These are phyloP conservation scores for Lampropteryx suffumata DNA, from an alignment of 2,888 invertebrate genomes.

Conservation along the genomic window DNA sequence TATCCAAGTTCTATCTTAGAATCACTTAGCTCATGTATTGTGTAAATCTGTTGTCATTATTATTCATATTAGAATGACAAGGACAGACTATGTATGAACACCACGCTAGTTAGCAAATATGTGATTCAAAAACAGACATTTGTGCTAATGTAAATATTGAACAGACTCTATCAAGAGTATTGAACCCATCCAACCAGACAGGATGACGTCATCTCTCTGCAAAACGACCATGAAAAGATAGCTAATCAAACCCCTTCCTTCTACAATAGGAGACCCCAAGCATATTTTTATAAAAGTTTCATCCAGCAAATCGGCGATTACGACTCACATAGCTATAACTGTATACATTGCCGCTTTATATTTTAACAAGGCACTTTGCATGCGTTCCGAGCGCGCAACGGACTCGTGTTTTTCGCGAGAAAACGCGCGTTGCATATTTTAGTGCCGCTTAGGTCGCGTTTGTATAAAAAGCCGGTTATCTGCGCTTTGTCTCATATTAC, in stretches of 20 bases:
- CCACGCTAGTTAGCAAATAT: too few species aligned
- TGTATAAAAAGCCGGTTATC: slow-evolving; percentile 2
- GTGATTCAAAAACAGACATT: too few species aligned
- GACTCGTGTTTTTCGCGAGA: slow-evolving; percentile 45
- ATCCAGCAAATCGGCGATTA: slow-evolving; percentile 30
- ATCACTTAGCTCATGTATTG: too few species aligned
- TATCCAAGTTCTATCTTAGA: too few species aligned
- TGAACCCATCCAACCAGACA: background rate
- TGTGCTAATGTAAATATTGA: too few species aligned
- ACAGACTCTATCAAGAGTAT: too few species aligned
- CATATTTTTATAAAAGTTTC: slow-evolving; percentile 13
- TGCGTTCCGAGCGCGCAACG: slow-evolving; percentile 35
- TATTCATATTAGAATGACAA: too few species aligned
- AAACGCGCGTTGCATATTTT: slow-evolving; percentile 48
- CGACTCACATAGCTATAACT: slow-evolving; percentile 22
- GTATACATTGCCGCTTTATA: slow-evolving; percentile 30
- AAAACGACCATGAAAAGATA: slow-evolving; percentile 1
- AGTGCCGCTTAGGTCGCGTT: slow-evolving; percentile 35
- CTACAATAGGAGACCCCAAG: background rate
- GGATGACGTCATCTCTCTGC: background rate
- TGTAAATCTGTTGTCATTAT: too few species aligned
- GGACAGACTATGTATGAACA: too few species aligned
- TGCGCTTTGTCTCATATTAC: too few species aligned
- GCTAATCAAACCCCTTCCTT: slow-evolving; percentile 5
- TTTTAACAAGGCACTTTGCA: slow-evolving; percentile 39